Base-by-base conservation (phyloP, 2,113 vertebrate species). In the Proteles cristata region DNA sequence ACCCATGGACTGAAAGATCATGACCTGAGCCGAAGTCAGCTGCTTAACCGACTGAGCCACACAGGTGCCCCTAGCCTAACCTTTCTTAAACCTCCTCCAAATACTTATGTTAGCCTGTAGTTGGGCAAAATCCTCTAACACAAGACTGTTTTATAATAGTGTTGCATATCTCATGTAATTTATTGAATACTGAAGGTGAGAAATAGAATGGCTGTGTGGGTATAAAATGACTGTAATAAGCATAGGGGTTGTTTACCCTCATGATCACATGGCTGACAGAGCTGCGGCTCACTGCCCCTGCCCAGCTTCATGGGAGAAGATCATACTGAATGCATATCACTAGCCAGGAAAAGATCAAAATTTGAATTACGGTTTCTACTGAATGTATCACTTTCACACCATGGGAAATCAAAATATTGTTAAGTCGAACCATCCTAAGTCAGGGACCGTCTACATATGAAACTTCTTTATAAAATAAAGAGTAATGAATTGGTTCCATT, bases 401-500 rank as follows among this genome's bases (percentile, higher is more conserved):
- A 50, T 50, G 63, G 73, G 19, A 19, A 50, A 50, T 19, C 7
- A 77, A 77, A 31, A 48, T 31, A 77, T 33, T 16, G 1, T 76
- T 76, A 50, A 79, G 76, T 33, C 0, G 4, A 79, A 50, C 9
- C 76, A 19, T 50, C 28, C 45, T 50, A 50, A 33, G 9, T 33
- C 48, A 45, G 45, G 45, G 76, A 50, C 45, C 28, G 33, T 79
- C 28, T 77, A 45, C 17, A 50, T 79, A 10, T 26, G n/a, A 77
- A 93, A 55, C 0, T 76, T 69, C 43, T 19, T 93, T 77, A 25
- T 87, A 61, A 61, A 58, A 83, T 93, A 63, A 83, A 58, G 26
- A 90, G 15, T 77, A 79, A 66, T 82, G 21, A 12, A 43, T 90
- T 93, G 39, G n/a, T 58, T 97, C 76, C 28, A 53, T 68, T 90